phyloP scores from a whole-genome alignment of 2,113 vertebrate species.

The Hippotragus niger region DNA sequence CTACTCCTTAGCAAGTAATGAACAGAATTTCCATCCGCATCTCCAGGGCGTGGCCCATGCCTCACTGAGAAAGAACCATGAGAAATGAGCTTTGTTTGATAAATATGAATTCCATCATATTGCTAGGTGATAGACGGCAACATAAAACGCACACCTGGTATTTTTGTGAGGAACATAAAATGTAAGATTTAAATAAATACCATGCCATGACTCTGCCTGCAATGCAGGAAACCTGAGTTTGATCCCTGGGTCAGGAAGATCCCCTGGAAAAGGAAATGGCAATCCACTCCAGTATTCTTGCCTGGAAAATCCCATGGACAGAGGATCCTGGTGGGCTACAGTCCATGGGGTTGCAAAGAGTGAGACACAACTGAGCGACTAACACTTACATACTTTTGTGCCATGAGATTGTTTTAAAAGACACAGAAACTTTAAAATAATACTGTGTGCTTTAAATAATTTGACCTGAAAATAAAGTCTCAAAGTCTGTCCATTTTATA shows the following conservation, averaged over 20 bases:
- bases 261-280: neutral
- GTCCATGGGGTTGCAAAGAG: neutral
- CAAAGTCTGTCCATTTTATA: neutral
- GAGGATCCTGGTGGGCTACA: neutral
- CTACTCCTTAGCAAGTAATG: neutral
- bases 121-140: neutral
- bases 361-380: neutral
- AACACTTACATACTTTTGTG: neutral
- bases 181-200: neutral
- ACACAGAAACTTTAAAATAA: neutral
- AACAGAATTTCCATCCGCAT: neutral
- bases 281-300: neutral
- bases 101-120: neutral
- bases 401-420: neutral
- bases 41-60: neutral
- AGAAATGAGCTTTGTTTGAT: neutral
- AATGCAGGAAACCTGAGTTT: neutral
- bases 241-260: neutral
- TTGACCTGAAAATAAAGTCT: constrained; percentile 20
- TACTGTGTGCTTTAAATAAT: neutral
- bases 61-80: neutral
- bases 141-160: neutral
- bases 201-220: neutral
- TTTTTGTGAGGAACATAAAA: neutral
- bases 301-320: neutral